A percentile compares a stretch with the other conserved stretches of the same genome.
phyloP scores from a whole-genome alignment of 1,140 invertebrate species.

The Pogonomyrmex californicus region DNA sequence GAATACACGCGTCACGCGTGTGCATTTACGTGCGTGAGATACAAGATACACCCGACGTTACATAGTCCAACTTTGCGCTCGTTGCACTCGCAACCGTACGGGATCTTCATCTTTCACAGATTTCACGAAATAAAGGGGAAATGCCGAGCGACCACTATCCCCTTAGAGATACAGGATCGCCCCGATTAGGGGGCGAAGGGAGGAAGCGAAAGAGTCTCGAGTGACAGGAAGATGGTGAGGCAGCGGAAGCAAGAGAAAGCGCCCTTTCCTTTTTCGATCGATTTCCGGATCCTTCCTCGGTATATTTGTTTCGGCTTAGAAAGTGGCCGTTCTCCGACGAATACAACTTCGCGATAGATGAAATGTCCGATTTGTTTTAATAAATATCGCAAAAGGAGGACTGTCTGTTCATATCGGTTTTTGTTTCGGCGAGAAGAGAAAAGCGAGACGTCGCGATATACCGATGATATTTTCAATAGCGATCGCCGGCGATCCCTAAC shows the following conservation, averaged over 20 bases:
- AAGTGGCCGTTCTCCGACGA: neutral
- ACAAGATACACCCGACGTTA: neutral
- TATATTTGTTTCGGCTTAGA: slow-evolving; percentile 39
- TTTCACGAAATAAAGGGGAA: neutral
- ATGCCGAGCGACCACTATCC: slow-evolving; percentile 46
- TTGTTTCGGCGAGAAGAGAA: neutral
- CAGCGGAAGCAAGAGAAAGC: slow-evolving; percentile 56
- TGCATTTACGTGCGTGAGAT: slow-evolving; percentile 5
- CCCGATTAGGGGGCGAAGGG: slow-evolving; percentile 67
- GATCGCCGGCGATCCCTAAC: slow-evolving; percentile 19
- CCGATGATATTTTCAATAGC: slow-evolving; percentile 18
- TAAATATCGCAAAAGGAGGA: neutral
- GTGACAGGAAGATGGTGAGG: slow-evolving; percentile 72
- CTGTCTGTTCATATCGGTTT: neutral
- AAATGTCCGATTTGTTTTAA: neutral
- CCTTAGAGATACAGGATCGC: slow-evolving; percentile 68
- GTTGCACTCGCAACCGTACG: neutral
- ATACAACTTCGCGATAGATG: neutral
- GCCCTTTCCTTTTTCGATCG: slow-evolving; percentile 60
- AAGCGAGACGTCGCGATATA: neutral
- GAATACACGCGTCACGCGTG: neutral
- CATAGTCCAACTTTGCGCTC: neutral
- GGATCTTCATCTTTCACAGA: neutral
- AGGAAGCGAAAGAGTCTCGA: slow-evolving; percentile 70
- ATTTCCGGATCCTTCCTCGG: slow-evolving; percentile 69